phyloP scores from a whole-genome alignment of 2,888 invertebrate species.

The Cephus nigrinus region DNA sequence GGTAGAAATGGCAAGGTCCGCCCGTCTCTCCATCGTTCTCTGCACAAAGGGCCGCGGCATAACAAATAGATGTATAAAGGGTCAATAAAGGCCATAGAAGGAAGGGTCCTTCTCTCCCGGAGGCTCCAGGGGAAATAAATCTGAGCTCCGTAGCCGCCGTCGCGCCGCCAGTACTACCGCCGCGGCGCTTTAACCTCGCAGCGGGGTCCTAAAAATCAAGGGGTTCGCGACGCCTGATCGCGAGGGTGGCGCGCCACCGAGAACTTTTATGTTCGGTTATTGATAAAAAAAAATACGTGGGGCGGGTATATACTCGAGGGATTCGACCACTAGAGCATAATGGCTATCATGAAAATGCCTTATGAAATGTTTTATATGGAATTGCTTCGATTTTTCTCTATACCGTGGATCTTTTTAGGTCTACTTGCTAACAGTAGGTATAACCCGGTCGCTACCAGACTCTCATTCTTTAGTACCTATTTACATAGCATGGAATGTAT shows the following conservation, averaged over 20 bases:
- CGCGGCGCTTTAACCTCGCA: slow-evolving; percentile 45
- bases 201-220: slow-evolving; percentile 57
- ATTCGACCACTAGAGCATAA: neutral
- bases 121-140: slow-evolving; percentile 62
- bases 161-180: neutral
- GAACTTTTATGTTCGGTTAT: slow-evolving; percentile 12
- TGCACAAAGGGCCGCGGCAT: slow-evolving; percentile 64
- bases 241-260: slow-evolving; percentile 25
- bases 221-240: slow-evolving; percentile 47
- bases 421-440: neutral
- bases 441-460: neutral
- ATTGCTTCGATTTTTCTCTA: neutral
- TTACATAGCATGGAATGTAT: neutral
- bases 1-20: slow-evolving; percentile 50
- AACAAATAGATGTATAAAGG: slow-evolving; percentile 67
- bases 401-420: neutral
- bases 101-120: slow-evolving; percentile 38
- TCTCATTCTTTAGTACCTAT: neutral
- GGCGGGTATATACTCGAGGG: neutral
- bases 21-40: slow-evolving; percentile 24
- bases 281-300: slow-evolving; percentile 14
- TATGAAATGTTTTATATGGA: neutral
- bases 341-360: neutral
- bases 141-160: slow-evolving; percentile 48
- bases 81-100: slow-evolving; percentile 63